Evolutionary conservation across 2,888 invertebrate genomes (phyloP).

Genomic region (Hoplodrina ambigua): DNA sequence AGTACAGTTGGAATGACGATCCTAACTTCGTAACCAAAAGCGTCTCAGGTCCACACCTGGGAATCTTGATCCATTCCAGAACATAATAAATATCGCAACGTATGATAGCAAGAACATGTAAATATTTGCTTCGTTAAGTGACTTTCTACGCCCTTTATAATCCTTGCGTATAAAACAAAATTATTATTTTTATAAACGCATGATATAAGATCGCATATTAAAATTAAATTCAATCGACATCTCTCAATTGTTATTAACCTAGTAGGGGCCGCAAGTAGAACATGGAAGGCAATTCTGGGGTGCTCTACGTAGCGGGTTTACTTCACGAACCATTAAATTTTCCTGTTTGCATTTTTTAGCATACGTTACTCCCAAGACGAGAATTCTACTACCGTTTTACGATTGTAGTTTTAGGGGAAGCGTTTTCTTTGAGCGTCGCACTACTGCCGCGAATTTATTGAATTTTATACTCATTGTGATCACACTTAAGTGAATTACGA

Average conservation of each 20-base stretch:
- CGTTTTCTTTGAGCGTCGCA: conserved; percentile 65
- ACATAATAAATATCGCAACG: no score
- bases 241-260: conserved; percentile 52
- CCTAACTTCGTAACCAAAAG: no score
- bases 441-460: conserved; percentile 71
- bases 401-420: conserved; percentile 84
- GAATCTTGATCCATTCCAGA: no score
- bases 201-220: no score
- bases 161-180: no score
- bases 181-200: no score
- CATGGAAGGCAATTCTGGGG: conserved; percentile 83
- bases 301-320: conserved; percentile 83
- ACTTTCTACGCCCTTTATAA: no score
- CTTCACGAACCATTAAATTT: conserved; percentile 90
- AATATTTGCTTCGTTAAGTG: no score
- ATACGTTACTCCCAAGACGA: conserved; percentile 86
- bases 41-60: no score
- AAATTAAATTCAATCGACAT: conserved; percentile 22
- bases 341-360: conserved; percentile 90
- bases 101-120: no score
- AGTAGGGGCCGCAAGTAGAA: conserved; percentile 75
- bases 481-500: conserved; percentile 67
- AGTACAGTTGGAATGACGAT: no score
- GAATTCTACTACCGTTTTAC: conserved; percentile 80
- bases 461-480: conserved; percentile 70